Evolutionary conservation across 2,113 vertebrate species (phyloP).

Genomic region (Dicrurus megarhynchus): DNA sequence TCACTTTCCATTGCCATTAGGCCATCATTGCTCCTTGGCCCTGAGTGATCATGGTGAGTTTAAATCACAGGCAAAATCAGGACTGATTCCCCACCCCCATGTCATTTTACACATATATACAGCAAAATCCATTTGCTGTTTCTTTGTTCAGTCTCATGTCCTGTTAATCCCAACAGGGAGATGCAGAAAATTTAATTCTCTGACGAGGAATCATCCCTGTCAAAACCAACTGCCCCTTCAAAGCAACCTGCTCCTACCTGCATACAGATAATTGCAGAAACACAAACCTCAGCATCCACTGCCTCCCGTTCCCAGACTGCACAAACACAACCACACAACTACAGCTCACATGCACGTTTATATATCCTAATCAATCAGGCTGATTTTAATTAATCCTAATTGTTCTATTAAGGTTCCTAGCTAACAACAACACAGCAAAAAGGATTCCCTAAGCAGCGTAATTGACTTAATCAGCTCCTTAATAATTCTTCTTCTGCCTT

Average conservation of each 20-base stretch:
- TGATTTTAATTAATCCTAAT: slow-evolving; percentile 71
- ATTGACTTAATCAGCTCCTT: slow-evolving; percentile 68
- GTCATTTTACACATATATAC: background rate
- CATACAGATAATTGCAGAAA: background rate
- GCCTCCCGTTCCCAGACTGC: background rate
- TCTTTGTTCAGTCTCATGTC: background rate
- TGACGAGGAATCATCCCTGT: background rate
- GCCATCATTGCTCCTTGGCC: background rate
- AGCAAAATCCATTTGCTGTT: background rate
- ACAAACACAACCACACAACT: background rate
- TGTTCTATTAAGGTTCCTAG: slow-evolving; percentile 57
- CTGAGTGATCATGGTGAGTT: rapidly evolving
- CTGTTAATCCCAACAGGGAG: background rate
- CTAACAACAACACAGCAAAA: slow-evolving; percentile 49
- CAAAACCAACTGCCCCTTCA: background rate
- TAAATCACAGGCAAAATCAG: background rate
- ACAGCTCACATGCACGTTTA: background rate
- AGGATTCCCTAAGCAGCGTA: slow-evolving; percentile 52
- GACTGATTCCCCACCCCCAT: background rate
- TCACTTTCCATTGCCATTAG: background rate
- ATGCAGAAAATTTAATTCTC: background rate
- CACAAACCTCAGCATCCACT: background rate
- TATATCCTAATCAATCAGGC: slow-evolving; percentile 55
- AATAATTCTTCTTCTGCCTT: slow-evolving; percentile 53
- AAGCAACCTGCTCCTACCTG: background rate